Conservation (phyloP, 2,888 invertebrate genomes). For the Drosophila hamatofila region DNA sequence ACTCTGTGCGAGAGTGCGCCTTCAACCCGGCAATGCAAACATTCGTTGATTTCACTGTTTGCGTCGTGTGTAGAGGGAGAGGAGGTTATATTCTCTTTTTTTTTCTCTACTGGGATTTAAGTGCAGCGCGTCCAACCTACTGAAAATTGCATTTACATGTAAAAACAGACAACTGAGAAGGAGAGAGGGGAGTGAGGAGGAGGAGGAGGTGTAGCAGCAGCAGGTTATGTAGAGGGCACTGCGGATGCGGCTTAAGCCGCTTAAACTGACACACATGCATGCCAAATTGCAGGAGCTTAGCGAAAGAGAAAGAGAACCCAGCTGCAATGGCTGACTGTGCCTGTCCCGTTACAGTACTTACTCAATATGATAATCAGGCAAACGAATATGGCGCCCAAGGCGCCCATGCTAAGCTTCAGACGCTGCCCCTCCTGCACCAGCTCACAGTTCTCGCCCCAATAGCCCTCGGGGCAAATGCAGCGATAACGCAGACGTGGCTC, state of each 20-base stretch:
- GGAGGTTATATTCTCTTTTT: conserved; percentile 4
- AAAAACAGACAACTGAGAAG: conserved; percentile 49
- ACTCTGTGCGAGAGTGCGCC: conserved; percentile 42
- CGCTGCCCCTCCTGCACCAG: conserved; percentile 97
- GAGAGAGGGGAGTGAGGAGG: background rate
- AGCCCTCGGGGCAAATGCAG: conserved; percentile 96
- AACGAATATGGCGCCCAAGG: conserved; percentile 98
- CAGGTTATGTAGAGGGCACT: conserved; percentile 16
- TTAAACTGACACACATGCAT: conserved; percentile 67
- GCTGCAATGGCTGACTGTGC: background rate
- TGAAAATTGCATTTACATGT: conserved; percentile 78
- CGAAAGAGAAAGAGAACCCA: conserved; percentile 5
- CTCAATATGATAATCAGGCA: conserved; percentile 98
- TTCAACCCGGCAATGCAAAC: conserved; percentile 19
- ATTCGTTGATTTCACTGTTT: conserved; percentile 8
- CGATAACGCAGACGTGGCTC: conserved; percentile 94
- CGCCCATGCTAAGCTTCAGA: conserved; percentile 97
- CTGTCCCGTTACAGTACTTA: conserved; percentile 87
- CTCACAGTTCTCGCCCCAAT: conserved; percentile 97
- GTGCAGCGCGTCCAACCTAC: conserved; percentile 46
- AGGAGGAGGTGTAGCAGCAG: background rate
- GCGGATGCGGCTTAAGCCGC: conserved; percentile 71
- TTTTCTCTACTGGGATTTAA: conserved; percentile 46
- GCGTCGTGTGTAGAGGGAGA: background rate
- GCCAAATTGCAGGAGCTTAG: conserved; percentile 65